Percentiles rank a stretch among this genome's conserved stretches.
These are phyloP conservation scores for Tanytarsus gracilentus DNA, from an alignment of 2,888 invertebrate genomes.

Conservation along the genomic window DNA sequence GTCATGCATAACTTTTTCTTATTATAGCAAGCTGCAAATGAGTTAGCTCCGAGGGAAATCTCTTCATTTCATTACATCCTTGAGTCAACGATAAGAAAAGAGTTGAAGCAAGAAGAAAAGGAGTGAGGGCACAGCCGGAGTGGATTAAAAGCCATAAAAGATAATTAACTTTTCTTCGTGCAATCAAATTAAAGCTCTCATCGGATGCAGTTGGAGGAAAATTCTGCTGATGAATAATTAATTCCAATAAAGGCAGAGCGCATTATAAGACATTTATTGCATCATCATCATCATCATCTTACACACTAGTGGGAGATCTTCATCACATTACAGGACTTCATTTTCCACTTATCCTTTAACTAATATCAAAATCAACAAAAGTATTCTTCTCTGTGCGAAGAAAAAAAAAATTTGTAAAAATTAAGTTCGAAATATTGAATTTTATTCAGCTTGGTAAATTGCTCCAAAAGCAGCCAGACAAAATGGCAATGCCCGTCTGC, in stretches of 20 bases:
- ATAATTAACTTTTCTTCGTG: conserved; percentile 24
- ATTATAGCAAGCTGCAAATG: conserved; percentile 23
- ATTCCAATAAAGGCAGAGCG: conserved; percentile 7
- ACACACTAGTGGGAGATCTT: too few relatives aligned
- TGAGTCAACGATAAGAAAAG: conserved; percentile 6
- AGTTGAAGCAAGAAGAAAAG: neutral
- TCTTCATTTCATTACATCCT: conserved; percentile 14
- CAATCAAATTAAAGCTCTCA: conserved; percentile 19
- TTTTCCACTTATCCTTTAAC: too few relatives aligned
- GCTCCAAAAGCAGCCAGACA: conserved; percentile 21
- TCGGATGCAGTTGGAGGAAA: neutral
- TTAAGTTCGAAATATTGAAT: conserved; percentile 23
- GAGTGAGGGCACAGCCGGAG: neutral
- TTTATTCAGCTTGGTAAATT: conserved; percentile 25
- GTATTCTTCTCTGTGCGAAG: neutral
- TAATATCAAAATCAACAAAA: too few relatives aligned
- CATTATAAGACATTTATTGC: neutral
- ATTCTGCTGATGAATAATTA: conserved; percentile 23
- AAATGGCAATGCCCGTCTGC: conserved; percentile 41
- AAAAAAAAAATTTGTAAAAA: conserved; percentile 1
- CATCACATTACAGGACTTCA: too few relatives aligned
- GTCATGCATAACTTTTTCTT: neutral
- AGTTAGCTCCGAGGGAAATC: conserved; percentile 12
- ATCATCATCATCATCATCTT: conserved; percentile 1
- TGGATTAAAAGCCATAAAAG: conserved; percentile 17